Base-by-base conservation (phyloP, 23 tunicate species). In the Phallusia fumigata region DNA sequence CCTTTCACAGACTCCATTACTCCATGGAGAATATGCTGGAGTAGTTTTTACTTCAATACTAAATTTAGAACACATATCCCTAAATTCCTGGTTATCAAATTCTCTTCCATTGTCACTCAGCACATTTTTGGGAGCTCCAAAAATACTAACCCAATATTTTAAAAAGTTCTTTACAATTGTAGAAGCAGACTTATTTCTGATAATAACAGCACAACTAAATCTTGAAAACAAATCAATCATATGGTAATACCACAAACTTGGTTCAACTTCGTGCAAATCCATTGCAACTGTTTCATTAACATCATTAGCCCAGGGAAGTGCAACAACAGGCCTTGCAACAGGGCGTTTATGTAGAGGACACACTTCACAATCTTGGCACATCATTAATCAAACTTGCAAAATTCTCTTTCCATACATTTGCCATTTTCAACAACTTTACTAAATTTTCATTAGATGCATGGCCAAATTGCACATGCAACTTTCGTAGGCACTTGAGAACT, bases 21-120 rank as follows among this genome's bases (percentile, higher is more conserved):
- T 53, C 84, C 84, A 81, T 30, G 84, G 75, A 81, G 75, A 52
- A 21, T 81, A 64, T 36, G 84, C 35, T 53, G 84, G 84, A 19
- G 75, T 30, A 5, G 84, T 81, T 32, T 26, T 53, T 12, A 81
- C 84, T 53, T 33, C 75, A 12, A 81, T 81, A 31, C 30, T 40
- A 81, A 52, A 81, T 30, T 45, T 32, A 19, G 35, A 33, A 24
- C 75, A 58, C 84, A 81, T 64, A 12, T 53, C 36, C 31, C 33
- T 21, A 81, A 81, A 53, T 64, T 81, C 84, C 11, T 33, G 40
- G 47, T 53, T 81, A 53, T 81, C 28, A 81, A 81, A 81, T 64
- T 81, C 84, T 26, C 84, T 30, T 24, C 35, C 84, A 58, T 81
- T 81, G 26, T 81, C 84, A 53, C 75, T 53, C 21, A 81, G 47